Evolutionary conservation across 2,113 vertebrate genomes (phyloP).

Genomic region (Grantiella picta): DNA sequence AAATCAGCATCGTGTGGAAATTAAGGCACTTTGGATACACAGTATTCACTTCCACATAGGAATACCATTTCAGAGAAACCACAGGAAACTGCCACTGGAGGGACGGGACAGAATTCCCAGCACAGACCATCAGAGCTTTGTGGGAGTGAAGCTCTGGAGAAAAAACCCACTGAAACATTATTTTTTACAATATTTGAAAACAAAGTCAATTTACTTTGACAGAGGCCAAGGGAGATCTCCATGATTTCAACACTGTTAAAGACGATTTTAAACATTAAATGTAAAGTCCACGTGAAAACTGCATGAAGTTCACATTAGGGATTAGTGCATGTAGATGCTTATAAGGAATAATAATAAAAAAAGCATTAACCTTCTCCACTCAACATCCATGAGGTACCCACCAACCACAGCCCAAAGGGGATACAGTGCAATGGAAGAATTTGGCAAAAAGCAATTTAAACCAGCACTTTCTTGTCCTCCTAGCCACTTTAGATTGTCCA

Average conservation of each 20-base stretch:
- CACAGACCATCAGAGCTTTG: not conserved
- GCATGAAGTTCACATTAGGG: not conserved
- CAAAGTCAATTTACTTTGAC: not conserved
- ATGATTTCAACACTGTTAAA: not conserved
- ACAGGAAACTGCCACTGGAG: not conserved
- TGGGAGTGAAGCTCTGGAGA: not conserved
- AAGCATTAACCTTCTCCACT: not conserved
- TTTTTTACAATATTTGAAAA: not conserved
- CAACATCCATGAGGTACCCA: not conserved
- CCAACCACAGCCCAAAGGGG: not conserved
- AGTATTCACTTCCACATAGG: not conserved
- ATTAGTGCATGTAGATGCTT: not conserved
- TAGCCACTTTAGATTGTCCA: not conserved
- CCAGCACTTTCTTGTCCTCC: not conserved
- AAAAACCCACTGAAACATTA: not conserved
- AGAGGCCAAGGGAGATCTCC: not conserved
- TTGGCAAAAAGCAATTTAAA: not conserved
- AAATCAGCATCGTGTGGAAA: not conserved
- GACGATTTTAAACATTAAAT: not conserved
- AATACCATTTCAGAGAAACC: constrained; percentile 13
- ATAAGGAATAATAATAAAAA: not conserved
- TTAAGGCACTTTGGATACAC: constrained; percentile 57
- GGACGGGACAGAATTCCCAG: not conserved
- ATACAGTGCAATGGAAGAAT: not conserved
- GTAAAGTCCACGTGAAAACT: not conserved